Base-by-base conservation (phyloP, 2,888 invertebrate species). In the Lasioglossum lativentre region DNA sequence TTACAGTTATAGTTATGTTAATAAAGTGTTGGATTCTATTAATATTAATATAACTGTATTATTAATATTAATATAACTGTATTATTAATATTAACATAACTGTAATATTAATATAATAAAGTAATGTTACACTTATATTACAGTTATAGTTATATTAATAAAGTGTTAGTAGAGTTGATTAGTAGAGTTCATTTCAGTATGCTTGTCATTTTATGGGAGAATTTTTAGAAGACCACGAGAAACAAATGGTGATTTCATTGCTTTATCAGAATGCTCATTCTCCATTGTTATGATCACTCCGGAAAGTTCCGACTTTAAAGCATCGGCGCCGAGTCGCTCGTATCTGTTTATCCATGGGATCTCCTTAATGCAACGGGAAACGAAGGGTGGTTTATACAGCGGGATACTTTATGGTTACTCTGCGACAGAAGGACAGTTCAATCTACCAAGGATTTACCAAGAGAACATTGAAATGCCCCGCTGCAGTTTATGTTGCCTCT, bases 331-430 rank as follows among this genome's bases (percentile, higher is more conserved):
- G 74, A 85, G 90, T 90, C 85, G 87, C 85, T 77, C 79, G 77
- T 72, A 47, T 87, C 89, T 93, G 92, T 92, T 94, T 93, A 93
- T 93, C 92, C 92, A 87, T 80, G 88, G 92, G 92, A 93, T 93
- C 91, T 89, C 63, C 88, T 91, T 93, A 93, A 94, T 93, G 92
- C 92, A 92, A 92, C 79, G 89, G 83, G 83, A 89, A 87, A 89
- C 81, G 88, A 85, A 86, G 89, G 88, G 83, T 84, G 85, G 90
- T 88, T 92, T 90, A 92, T 89, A 90, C 83, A 82, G 77, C 88
- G 86, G 89, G 91, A 89, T 92, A 91, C 89, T 93, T 94, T 93
- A 94, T 93, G 93, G 93, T 92, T 91, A 82, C 89, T 85, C 86
- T 82, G 86, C 88, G 81, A 89, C 90, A 88, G 91, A 91, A 88